phyloP scores from a whole-genome alignment of 2,797 vertebrate species.

The Notamacropus eugenii region DNA sequence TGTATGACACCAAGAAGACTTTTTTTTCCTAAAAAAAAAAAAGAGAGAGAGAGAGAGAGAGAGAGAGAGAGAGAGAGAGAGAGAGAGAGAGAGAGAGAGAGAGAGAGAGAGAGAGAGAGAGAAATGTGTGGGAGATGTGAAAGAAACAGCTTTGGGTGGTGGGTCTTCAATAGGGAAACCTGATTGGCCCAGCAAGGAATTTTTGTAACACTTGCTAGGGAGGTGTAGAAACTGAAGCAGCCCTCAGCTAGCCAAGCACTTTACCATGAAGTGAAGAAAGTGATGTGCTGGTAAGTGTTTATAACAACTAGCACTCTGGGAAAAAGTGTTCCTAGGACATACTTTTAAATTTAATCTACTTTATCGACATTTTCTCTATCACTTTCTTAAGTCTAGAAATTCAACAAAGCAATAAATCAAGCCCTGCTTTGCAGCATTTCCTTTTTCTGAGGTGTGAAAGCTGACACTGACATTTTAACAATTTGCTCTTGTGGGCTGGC shows the following conservation, averaged over 20 bases:
- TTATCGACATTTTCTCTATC: neutral
- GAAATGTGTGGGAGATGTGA: neutral
- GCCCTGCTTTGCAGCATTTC: neutral
- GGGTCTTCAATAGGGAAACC: neutral
- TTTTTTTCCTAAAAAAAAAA: neutral
- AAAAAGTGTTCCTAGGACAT: neutral
- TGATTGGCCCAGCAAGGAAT: neutral
- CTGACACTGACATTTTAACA: neutral
- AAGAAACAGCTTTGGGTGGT: neutral
- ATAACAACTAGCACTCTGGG: neutral
- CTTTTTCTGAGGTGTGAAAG: neutral
- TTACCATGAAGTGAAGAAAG: neutral
- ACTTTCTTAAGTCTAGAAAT: neutral
- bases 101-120: neutral
- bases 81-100: neutral
- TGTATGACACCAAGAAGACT: neutral
- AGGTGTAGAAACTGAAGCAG: neutral
- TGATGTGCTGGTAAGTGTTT: neutral
- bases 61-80: neutral
- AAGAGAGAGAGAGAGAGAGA: too few relatives aligned
- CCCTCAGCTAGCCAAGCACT: neutral
- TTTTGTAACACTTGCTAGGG: neutral
- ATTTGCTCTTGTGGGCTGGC: neutral
- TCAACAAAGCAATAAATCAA: neutral
- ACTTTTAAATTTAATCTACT: neutral